phyloP scores from a whole-genome alignment of 2,888 invertebrate genomes.

The Hipparchia semele region DNA sequence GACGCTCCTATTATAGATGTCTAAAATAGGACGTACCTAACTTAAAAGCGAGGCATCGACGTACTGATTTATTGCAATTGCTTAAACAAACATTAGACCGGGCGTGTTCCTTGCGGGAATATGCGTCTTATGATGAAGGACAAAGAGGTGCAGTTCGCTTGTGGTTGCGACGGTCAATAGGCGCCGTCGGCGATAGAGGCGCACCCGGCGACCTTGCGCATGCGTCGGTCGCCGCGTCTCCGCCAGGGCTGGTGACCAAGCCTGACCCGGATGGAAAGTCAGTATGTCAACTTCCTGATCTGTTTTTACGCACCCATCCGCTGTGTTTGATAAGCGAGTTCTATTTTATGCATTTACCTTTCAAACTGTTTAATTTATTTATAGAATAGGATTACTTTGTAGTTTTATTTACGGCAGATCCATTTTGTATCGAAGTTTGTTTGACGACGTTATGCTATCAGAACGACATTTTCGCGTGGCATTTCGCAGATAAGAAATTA shows the following conservation, averaged over 20 bases:
- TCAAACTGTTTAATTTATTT: background rate
- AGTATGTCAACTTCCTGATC: constrained; percentile 38
- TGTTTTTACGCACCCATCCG: constrained; percentile 27
- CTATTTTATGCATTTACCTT: constrained; percentile 9
- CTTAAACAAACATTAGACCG: constrained; percentile 51
- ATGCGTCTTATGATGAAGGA: constrained; percentile 49
- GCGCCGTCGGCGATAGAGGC: constrained; percentile 66
- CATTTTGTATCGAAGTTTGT: no score
- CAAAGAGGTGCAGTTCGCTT: constrained; percentile 56
- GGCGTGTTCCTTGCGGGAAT: constrained; percentile 48
- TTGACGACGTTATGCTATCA: no score
- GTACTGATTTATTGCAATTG: constrained; percentile 59
- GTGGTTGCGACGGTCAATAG: constrained; percentile 49
- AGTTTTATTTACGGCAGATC: no score
- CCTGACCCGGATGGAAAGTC: constrained; percentile 41
- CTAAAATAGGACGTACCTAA: constrained; percentile 62
- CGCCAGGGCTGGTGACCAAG: constrained; percentile 45
- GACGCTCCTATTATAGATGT: constrained; percentile 50
- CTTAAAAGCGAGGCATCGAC: constrained; percentile 57
- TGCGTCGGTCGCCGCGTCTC: constrained; percentile 59
- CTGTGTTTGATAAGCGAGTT: constrained; percentile 9
- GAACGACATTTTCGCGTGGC: no score
- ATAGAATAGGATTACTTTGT: background rate
- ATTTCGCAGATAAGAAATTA: no score
- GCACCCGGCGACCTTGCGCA: constrained; percentile 76